Conservation (phyloP, 2,797 vertebrate species). For the Clamator glandarius region DNA sequence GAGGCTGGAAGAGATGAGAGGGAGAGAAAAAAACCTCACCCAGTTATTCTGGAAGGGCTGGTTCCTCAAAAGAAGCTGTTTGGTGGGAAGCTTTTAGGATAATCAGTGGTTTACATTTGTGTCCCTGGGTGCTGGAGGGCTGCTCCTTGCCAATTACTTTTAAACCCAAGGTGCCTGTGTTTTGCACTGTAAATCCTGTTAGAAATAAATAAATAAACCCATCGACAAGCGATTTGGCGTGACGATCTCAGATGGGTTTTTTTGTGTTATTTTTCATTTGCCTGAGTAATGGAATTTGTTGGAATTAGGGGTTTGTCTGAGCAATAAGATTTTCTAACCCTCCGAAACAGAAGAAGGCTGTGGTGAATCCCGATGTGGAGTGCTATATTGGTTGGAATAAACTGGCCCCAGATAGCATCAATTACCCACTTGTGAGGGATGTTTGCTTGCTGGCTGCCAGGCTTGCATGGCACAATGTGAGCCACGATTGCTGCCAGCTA, state of each 20-base stretch:
- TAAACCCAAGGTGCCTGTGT: accelerated
- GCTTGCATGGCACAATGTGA: background rate
- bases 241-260: constrained; percentile 13
- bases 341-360: constrained; percentile 7
- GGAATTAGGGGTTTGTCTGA: constrained; percentile 64
- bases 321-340: constrained; percentile 55
- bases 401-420: constrained; percentile 58
- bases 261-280: constrained; percentile 52
- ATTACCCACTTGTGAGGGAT: constrained; percentile 54
- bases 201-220: background rate
- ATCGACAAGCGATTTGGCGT: background rate
- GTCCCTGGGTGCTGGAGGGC: background rate
- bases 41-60: background rate
- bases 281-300: constrained; percentile 62
- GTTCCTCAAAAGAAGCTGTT: background rate
- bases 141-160: background rate
- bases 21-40: background rate
- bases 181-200: background rate
- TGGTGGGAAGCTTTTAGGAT: background rate
- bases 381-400: background rate
- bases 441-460: constrained; percentile 37
- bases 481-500: background rate
- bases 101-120: background rate
- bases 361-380: constrained; percentile 7
- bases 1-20: background rate